Conservation (phyloP, 35 echinoderm and acorn worm species). For the Apostichopus parvimensis region DNA sequence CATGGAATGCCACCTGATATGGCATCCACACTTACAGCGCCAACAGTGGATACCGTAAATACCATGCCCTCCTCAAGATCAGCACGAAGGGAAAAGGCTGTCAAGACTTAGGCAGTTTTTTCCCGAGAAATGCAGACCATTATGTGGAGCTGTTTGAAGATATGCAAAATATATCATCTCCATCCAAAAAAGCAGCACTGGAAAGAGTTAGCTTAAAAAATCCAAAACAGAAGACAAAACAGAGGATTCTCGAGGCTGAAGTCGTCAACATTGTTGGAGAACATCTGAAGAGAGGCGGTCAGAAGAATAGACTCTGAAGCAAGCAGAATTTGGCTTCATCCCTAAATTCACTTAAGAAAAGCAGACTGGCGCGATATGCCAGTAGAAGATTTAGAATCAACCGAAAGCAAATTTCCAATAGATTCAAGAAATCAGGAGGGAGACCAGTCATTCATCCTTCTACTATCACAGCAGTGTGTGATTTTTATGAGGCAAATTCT, state of each 20-base stretch:
- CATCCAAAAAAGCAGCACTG: not conserved
- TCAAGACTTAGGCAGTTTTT: too few species aligned
- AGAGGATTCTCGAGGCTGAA: not conserved
- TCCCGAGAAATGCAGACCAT: slow-evolving; percentile 11
- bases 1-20: not conserved
- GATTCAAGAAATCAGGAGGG: not conserved
- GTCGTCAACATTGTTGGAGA: not conserved
- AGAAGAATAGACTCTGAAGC: not conserved
- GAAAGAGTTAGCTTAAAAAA: not conserved
- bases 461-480: not conserved
- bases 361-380: slow-evolving; percentile 15
- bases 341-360: slow-evolving; percentile 18
- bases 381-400: slow-evolving; percentile 13
- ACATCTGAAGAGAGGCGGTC: not conserved
- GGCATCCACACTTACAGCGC: not conserved
- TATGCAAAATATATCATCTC: slow-evolving; percentile 8
- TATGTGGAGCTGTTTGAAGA: slow-evolving; percentile 35
- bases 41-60: not conserved
- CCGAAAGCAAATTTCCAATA: slow-evolving; percentile 9
- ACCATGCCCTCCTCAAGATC: slow-evolving; percentile 29
- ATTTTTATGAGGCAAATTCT: not conserved
- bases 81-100: not conserved
- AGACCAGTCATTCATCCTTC: slow-evolving; percentile 1
- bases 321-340: slow-evolving; percentile 5
- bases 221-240: not conserved